Conservation (phyloP, 2,888 invertebrate genomes). For the Entomobrya multifasciata region DNA sequence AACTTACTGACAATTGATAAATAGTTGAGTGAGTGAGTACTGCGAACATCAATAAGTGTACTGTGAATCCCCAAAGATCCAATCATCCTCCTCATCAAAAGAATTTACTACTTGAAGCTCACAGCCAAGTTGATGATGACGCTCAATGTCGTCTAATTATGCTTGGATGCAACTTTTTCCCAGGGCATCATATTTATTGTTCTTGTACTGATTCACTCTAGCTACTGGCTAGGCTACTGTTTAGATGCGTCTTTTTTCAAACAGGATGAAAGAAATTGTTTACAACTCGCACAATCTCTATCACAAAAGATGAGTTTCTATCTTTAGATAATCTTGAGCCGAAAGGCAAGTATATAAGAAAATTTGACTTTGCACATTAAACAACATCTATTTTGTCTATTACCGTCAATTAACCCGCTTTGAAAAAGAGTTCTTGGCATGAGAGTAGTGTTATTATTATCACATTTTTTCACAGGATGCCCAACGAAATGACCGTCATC, state of each 20-base stretch:
- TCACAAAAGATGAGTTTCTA: background rate
- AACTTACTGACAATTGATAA: slow-evolving; percentile 49
- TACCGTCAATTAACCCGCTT: slow-evolving; percentile 70
- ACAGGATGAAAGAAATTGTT: background rate
- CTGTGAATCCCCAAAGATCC: background rate
- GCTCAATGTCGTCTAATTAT: slow-evolving; percentile 63
- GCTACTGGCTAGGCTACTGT: slow-evolving; percentile 48
- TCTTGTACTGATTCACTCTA: slow-evolving; percentile 11
- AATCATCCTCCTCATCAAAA: slow-evolving; percentile 32
- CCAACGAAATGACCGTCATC: slow-evolving; percentile 49
- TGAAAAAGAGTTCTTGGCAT: slow-evolving; percentile 40
- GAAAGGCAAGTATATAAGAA: background rate
- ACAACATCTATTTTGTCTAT: slow-evolving; percentile 28
- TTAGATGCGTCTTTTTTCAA: background rate
- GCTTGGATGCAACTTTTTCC: slow-evolving; percentile 59
- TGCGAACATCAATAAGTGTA: background rate
- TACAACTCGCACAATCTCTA: background rate
- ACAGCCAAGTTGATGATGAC: slow-evolving; percentile 10
- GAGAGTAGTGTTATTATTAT: slow-evolving; percentile 29
- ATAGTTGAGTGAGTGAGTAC: slow-evolving; percentile 38
- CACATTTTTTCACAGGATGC: slow-evolving; percentile 31
- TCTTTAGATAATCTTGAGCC: background rate
- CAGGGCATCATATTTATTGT: slow-evolving; percentile 59
- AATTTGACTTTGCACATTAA: background rate
- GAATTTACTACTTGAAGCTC: slow-evolving; percentile 11